Percentiles rank a stretch among this genome's conserved stretches.
Conservation (phyloP, 2,797 vertebrate species). For the Ctenopoma multispine region DNA sequence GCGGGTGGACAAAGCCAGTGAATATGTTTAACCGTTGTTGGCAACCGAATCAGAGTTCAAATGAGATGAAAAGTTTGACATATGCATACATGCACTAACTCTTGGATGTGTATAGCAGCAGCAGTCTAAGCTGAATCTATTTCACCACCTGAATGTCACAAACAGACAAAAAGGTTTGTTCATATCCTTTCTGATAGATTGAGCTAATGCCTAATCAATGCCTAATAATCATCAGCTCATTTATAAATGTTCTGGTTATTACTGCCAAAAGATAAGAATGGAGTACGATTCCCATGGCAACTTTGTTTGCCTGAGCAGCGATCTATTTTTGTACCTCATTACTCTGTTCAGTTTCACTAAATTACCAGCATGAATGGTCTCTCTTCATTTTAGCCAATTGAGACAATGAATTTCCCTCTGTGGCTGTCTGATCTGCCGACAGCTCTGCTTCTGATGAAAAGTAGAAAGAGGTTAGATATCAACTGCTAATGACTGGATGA, state of each 20-base stretch:
- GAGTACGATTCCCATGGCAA: conserved; percentile 14
- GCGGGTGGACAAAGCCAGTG: no score
- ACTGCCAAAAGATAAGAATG: not conserved
- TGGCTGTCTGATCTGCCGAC: conserved; percentile 5
- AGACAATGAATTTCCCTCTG: conserved; percentile 31
- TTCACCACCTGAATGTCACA: conserved; percentile 11
- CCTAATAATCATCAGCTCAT: not conserved
- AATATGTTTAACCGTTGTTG: no score
- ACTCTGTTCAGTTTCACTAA: conserved; percentile 29
- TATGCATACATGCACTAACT: no score
- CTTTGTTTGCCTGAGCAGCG: conserved; percentile 16
- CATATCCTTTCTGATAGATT: not conserved
- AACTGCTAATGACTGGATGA: conserved; percentile 31
- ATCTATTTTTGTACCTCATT: conserved; percentile 9
- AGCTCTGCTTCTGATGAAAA: conserved; percentile 9
- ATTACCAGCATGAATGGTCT: conserved; percentile 31
- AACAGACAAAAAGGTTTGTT: not conserved
- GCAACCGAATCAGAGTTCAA: no score
- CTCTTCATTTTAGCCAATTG: not conserved
- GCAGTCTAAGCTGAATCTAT: not conserved
- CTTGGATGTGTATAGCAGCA: no score
- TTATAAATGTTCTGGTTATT: not conserved
- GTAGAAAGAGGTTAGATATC: conserved; percentile 23
- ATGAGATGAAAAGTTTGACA: no score
- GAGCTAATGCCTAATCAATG: no score